Evolutionary conservation across 2,888 invertebrate genomes (phyloP), one percentile per base, ranked within the genome.

Genomic region (Bedellia somnulentella): DNA sequence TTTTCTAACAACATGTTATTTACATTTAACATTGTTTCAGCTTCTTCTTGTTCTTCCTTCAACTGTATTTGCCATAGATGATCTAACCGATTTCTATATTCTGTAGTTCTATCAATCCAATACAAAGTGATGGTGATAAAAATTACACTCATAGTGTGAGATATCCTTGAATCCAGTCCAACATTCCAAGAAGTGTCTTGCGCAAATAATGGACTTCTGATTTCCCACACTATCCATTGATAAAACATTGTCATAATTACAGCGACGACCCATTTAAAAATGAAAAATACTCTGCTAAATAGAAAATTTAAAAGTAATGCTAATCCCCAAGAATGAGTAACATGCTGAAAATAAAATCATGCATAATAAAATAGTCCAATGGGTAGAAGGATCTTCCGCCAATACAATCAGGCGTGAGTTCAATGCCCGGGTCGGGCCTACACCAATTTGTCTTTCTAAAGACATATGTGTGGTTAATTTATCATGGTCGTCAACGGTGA

Each of bases 1-100:
- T 97, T 97, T 48, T 91, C 86, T 22, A 97, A 78, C 21, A 97
- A 75, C 61, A 93, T 84, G 46, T 87, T 90, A 58, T 95, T 96
- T 1, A 94, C 87, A 43, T 85, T 85, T 39, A 92, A 84, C 55
- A 89, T 90, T n/a, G 85, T 85, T 42, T 87, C 82, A 1, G 92
- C 92, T 57, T 93, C 89, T 39, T 86, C 82, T 57, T 93, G 89
- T 51, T 95, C 94, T 40, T 84, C 82, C 44, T 88, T 86, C 15
- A 87, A 70, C 49, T 93, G 70, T 32, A 61, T 52, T 54, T 78
- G 71, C 77, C 77, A 82, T 42, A 86, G 76, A 48, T 88, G 90
- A 54, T 95, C 94, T 40, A 96, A 77, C 45, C 95, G 82, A 43
- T 89, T 88, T 49, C 93, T 86, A 45, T 89, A 92, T 54, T 95